Conservation (phyloP, 2,113 vertebrate species). For the Sinocyclocheilus grahami region DNA sequence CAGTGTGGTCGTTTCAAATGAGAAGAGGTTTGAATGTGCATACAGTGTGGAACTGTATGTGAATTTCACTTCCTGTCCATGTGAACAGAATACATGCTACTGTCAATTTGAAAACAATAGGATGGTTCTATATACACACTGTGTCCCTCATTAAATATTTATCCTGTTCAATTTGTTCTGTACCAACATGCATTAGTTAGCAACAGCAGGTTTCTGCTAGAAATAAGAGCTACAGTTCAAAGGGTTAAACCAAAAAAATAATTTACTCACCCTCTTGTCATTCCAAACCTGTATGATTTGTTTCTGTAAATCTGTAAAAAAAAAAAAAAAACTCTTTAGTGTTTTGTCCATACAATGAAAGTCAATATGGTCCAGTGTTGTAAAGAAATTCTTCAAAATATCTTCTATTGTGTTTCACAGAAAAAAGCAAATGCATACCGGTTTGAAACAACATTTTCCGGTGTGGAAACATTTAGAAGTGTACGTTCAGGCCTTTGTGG, state of each 20-base stretch:
- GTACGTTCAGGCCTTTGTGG: conserved; percentile 7
- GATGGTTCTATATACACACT: not conserved
- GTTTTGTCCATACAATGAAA: not conserved
- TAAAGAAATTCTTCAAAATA: not conserved
- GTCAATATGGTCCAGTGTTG: not conserved
- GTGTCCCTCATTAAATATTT: conserved; percentile 11
- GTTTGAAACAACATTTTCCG: not conserved
- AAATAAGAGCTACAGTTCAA: not conserved
- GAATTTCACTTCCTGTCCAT: not conserved
- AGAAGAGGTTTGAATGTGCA: not conserved
- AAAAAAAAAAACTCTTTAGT: no score
- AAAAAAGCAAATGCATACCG: not conserved
- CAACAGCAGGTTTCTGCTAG: not conserved
- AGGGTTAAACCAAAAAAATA: not conserved
- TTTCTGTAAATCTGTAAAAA: no score
- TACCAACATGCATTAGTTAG: not conserved
- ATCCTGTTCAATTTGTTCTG: not conserved
- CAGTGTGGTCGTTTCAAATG: not conserved
- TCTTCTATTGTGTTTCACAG: not conserved
- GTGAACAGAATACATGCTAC: not conserved
- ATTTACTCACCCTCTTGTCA: not conserved
- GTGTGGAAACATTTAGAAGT: not conserved
- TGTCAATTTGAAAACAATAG: not conserved
- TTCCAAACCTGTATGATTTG: no score
- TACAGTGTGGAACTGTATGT: not conserved